Evolutionary conservation across 1,140 invertebrate genomes (phyloP).

Genomic region (Atopsyche davidsoni): DNA sequence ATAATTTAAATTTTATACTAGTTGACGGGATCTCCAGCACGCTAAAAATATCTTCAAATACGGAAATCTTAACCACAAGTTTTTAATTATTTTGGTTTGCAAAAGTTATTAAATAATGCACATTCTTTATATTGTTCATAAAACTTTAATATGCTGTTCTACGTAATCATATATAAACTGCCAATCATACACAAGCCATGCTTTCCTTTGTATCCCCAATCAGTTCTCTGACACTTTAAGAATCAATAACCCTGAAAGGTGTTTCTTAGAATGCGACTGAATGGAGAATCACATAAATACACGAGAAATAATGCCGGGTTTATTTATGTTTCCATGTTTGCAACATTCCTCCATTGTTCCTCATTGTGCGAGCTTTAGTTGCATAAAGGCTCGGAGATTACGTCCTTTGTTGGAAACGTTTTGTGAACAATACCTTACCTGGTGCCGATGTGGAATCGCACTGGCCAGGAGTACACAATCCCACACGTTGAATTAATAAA

Average conservation of each 20-base stretch:
- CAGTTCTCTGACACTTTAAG: conserved; percentile 19
- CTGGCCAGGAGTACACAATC: too few species aligned
- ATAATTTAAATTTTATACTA: too few species aligned
- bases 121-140: not conserved
- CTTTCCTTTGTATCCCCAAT: conserved; percentile 11
- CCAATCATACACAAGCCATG: too few species aligned
- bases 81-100: not conserved
- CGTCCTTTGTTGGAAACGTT: conserved; percentile 25
- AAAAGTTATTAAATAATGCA: not conserved
- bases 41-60: too few species aligned
- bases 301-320: conserved; percentile 28
- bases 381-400: conserved; percentile 28
- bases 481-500: too few species aligned
- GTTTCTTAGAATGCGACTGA: conserved; percentile 27
- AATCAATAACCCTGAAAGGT: conserved; percentile 29
- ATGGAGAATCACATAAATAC: conserved; percentile 24
- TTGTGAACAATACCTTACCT: conserved; percentile 24
- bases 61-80: too few species aligned
- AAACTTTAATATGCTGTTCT: too few species aligned
- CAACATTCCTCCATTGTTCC: conserved; percentile 28
- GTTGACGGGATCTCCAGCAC: too few species aligned
- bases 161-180: too few species aligned
- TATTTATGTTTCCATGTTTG: conserved; percentile 31
- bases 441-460: too few species aligned
- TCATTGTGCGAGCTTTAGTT: conserved; percentile 23